These are phyloP conservation scores for Dryobotodes eremita DNA, from an alignment of 2,888 invertebrate species.

Conservation along the genomic window DNA sequence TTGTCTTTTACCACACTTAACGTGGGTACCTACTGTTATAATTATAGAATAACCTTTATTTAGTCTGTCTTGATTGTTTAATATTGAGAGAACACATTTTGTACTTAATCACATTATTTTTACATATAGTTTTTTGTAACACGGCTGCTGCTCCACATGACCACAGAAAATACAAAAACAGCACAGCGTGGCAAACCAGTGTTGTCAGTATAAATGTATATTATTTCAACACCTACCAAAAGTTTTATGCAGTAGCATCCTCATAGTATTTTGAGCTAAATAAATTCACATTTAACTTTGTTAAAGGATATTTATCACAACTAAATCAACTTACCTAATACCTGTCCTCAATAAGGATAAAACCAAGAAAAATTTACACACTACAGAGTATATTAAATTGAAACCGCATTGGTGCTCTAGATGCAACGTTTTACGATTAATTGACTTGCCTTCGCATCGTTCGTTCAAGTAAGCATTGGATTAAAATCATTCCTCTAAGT, in stretches of 20 bases:
- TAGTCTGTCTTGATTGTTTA: no score
- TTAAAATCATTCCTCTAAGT: conserved; percentile 45
- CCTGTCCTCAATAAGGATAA: not conserved
- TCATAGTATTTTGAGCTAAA: not conserved
- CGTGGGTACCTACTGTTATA: no score
- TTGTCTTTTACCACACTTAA: not conserved
- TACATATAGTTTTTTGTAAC: no score
- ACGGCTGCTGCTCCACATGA: no score
- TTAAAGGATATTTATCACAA: no score
- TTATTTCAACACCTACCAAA: no score
- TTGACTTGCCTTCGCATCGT: conserved; percentile 40
- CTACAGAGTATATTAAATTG: conserved; percentile 18
- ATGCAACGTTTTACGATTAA: conserved; percentile 48
- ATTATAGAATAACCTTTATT: no score
- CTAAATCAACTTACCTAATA: not conserved
- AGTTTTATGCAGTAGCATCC: not conserved
- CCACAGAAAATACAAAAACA: no score
- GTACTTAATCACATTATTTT: no score
- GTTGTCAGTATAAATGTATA: no score
- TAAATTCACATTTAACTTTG: not conserved
- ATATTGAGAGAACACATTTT: no score
- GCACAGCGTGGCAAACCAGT: no score
- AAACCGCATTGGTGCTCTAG: conserved; percentile 13
- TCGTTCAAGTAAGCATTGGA: conserved; percentile 36
- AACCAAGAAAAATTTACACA: conserved; percentile 5